Evolutionary conservation across 2,797 vertebrate species (phyloP), one percentile per base, ranked within the genome.

Genomic region (Clamator glandarius): DNA sequence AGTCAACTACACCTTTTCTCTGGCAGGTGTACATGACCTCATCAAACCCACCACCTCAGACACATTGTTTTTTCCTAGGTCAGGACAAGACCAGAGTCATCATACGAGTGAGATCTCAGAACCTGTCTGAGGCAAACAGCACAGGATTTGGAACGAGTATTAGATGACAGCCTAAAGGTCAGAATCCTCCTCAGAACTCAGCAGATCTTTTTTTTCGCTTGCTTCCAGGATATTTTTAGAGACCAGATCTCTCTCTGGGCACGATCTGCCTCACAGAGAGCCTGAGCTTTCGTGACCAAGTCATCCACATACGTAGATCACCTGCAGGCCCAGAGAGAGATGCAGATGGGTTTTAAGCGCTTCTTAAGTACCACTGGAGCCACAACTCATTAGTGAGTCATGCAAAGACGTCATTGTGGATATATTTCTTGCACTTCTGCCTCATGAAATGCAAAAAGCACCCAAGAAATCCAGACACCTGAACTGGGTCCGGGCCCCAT

Each of bases 151-250:
- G 85, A 39, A 20, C n/a, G 66, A 63, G 73, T 91, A 91, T 96
- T 95, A 95, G 85, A 64, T 84, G 77, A 93, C 93, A 96, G 62
- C 74, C 84, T 79, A 95, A 96, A 94, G 93, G 92, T 94, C 89
- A 97, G 74, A 95, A 90, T 23, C 14, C 0, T 76, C 64, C 69
- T 79, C 28, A 10, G 79, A 96, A 74, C 67, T 88, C 90, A 51
- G 79, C 84, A 96, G 93, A 92, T 93, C 89, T 77, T 92, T 90
- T 87, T 95, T 63, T 87, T 78, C 91, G 63, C 77, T 88, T 67
- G 89, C 87, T 91, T 88, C 83, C 88, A 92, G 83, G 83, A 61
- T 94, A 97, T 95, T 91, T 96, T 94, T 93, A 96, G 91, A 92
- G 75, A 63, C 39, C 81, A 74, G 77, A 89, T 54, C 83, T 75